Conservation (phyloP, 2,888 invertebrate genomes). For the Panorpa germanica region DNA sequence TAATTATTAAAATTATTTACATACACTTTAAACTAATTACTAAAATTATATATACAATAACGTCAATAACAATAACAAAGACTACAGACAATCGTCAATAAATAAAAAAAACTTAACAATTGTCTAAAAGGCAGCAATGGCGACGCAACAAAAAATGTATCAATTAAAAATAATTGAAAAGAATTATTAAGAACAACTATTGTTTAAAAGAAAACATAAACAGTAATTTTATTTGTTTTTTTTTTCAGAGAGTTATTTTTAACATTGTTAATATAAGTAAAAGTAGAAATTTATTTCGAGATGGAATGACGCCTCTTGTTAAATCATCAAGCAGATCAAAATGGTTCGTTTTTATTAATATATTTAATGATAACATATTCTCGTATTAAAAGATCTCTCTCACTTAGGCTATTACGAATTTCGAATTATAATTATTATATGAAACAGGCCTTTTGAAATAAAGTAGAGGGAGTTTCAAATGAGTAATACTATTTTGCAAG, state of each 20-base stretch:
- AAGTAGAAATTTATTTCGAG: slow-evolving; percentile 69
- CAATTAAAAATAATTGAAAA: slow-evolving; percentile 6
- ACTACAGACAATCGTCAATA: background rate
- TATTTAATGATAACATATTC: background rate
- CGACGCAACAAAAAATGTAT: too few relatives aligned
- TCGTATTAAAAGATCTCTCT: slow-evolving; percentile 1
- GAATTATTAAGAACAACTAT: slow-evolving; percentile 1
- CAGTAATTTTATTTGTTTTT: too few relatives aligned
- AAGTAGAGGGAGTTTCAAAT: too few relatives aligned
- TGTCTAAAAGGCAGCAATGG: too few relatives aligned
- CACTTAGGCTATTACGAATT: background rate
- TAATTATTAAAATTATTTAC: slow-evolving; percentile 17
- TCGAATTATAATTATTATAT: too few relatives aligned
- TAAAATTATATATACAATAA: background rate
- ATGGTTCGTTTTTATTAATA: slow-evolving; percentile 44
- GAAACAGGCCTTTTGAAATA: too few relatives aligned
- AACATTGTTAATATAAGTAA: slow-evolving; percentile 95
- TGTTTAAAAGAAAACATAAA: too few relatives aligned
- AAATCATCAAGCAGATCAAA: slow-evolving; percentile 78
- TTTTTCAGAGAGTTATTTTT: slow-evolving; percentile 75
- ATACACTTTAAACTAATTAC: background rate
- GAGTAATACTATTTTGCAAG: too few relatives aligned
- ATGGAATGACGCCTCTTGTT: slow-evolving; percentile 85
- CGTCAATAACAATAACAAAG: background rate
- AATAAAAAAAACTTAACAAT: too few relatives aligned